Percentiles rank a stretch among this genome's conserved stretches.
phyloP scores from a whole-genome alignment of 2,797 vertebrate genomes.

The Acomys russatus region DNA sequence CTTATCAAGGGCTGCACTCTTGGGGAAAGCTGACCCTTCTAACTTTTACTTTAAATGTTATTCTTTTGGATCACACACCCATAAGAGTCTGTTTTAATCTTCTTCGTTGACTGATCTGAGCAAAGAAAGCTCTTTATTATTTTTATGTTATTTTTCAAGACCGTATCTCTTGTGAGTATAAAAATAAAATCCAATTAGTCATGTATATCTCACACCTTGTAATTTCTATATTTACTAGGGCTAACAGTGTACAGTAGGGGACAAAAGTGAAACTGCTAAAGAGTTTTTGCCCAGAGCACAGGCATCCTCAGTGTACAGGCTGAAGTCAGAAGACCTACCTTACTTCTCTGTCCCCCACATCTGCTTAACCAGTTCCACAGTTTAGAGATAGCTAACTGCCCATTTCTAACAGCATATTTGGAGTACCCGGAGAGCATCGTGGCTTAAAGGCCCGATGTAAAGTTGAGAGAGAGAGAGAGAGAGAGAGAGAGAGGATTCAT shows the following conservation, averaged over 20 bases:
- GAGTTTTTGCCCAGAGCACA: not conserved
- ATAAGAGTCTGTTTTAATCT: not conserved
- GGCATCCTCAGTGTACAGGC: not conserved
- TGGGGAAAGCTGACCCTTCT: not conserved
- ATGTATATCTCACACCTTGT: not conserved
- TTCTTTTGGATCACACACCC: not conserved
- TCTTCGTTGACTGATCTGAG: not conserved
- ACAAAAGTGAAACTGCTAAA: not conserved
- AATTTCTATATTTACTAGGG: conserved; percentile 12
- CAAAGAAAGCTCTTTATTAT: not conserved
- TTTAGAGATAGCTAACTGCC: not conserved
- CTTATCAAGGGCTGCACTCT: not conserved
- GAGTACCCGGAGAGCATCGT: not conserved
- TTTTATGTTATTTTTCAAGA: not conserved
- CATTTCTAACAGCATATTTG: not conserved
- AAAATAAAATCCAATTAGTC: conserved; percentile 36
- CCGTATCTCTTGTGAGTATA: not conserved
- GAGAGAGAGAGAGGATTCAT: not conserved
- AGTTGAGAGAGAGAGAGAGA: not conserved
- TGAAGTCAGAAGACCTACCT: not conserved
- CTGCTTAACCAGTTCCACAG: not conserved
- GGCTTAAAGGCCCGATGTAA: not conserved
- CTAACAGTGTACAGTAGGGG: not conserved
- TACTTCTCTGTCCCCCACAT: not conserved
- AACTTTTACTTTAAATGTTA: conserved; percentile 21